These are phyloP conservation scores for Reticulitermes speratus DNA, from an alignment of 1,140 invertebrate genomes.

Conservation along the genomic window DNA sequence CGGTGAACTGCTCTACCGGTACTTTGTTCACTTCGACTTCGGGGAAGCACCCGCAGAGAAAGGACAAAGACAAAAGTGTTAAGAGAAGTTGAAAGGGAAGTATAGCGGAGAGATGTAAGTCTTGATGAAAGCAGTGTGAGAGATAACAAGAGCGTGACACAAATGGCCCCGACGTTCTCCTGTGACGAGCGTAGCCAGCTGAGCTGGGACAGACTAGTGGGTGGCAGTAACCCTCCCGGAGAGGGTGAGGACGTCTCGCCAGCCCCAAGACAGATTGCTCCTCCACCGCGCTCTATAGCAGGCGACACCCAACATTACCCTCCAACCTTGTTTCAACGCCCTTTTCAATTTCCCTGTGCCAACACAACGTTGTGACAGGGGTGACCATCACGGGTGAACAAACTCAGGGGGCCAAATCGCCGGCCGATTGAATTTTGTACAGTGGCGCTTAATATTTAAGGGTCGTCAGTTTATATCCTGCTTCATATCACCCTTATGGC, in stretches of 20 bases:
- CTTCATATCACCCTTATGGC: too few relatives aligned
- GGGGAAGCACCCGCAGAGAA: background rate
- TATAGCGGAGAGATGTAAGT: background rate
- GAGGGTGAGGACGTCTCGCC: background rate
- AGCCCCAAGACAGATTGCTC: background rate
- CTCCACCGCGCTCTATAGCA: background rate
- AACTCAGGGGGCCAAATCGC: too few relatives aligned
- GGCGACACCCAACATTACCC: background rate
- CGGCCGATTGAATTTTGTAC: too few relatives aligned
- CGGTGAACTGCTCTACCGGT: background rate
- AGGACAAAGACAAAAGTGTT: background rate
- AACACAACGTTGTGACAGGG: too few relatives aligned
- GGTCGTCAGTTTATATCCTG: too few relatives aligned
- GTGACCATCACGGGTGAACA: too few relatives aligned
- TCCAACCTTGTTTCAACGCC: too few relatives aligned
- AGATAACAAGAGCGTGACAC: background rate
- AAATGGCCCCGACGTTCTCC: background rate
- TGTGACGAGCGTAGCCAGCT: background rate
- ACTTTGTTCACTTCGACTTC: background rate
- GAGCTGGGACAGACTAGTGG: background rate
- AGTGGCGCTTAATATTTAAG: too few relatives aligned
- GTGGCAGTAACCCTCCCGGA: background rate
- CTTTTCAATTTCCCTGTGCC: too few relatives aligned
- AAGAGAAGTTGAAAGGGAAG: background rate
- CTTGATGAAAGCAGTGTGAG: background rate